A percentile compares a stretch with the other conserved stretches of the same genome.
Evolutionary conservation across 2,797 vertebrate genomes (phyloP).

Genomic region (Melanotaenia pygmaea): DNA sequence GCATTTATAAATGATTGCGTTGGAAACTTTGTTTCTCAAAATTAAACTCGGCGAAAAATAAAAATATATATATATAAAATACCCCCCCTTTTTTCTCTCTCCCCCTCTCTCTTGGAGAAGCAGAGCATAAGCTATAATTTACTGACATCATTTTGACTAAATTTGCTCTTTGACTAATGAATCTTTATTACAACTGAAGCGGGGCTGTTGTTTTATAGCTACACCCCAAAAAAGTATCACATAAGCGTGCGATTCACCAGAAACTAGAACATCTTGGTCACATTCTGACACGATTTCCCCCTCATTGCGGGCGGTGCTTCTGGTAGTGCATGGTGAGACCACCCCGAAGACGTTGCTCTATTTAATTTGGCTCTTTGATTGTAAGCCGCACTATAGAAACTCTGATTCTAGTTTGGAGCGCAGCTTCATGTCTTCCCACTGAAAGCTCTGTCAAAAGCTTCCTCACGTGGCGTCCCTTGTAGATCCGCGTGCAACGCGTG

Average conservation of each 20-base stretch:
- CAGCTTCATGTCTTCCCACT: constrained; percentile 58
- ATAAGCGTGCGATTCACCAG: not conserved
- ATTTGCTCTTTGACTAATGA: no score
- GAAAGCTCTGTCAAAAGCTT: constrained; percentile 60
- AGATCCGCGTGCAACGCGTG: constrained; percentile 84
- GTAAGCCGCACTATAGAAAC: constrained; percentile 37
- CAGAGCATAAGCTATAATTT: no score
- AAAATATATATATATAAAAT: no score
- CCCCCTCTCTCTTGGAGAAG: no score
- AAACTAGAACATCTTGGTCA: not conserved
- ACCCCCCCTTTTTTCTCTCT: no score
- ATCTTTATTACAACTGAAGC: no score
- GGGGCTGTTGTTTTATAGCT: no score
- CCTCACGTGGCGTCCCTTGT: constrained; percentile 81
- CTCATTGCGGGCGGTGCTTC: constrained; percentile 19
- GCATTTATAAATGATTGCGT: no score
- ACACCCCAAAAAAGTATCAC: no score
- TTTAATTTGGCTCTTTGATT: constrained; percentile 61
- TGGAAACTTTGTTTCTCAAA: no score
- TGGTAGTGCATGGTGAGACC: constrained; percentile 31
- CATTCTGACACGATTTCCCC: constrained; percentile 13
- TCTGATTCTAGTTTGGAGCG: constrained; percentile 43
- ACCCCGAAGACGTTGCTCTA: constrained; percentile 50
- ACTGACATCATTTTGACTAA: no score
- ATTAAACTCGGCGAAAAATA: no score